Base-by-base conservation (phyloP, 23 tunicate genomes). In the Oikopleura vanhoeffeni region DNA sequence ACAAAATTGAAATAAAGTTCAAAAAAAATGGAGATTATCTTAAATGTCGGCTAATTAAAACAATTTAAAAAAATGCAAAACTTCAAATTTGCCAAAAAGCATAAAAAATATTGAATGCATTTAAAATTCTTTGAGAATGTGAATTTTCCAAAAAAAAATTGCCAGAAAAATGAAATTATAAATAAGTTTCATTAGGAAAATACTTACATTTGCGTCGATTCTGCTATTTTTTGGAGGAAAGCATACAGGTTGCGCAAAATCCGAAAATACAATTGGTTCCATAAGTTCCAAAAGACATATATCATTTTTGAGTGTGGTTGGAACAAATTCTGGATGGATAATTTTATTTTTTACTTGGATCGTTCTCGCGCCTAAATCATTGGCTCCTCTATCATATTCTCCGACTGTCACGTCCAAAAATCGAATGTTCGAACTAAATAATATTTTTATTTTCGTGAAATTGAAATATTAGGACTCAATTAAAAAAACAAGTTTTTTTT, bases 391-490 rank as follows among this genome's bases (percentile, higher is more conserved):
- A 71, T 71, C 79, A 71, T 13, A 71, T 71, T 71, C 79, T 2
- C 79, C 35, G 79, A 71, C 79, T 18, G 79, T 71, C 38, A 71
- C 79, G 2, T 71, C 34, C 79, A 71, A 71, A 30, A 71, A 71
- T 71, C 79, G 79, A 71, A 13, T 71, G 32, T 71, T 30, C 32
- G 79, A 71, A 13, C 64, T 49, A 24, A 8, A 49, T 8, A 49
- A 49, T 49, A 49, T n/a, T n/a, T n/a, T n/a, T n/a, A n/a, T n/a
- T n/a, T n/a, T n/a, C n/a, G n/a, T n/a, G n/a, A n/a, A n/a, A n/a
- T n/a, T n/a, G n/a, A n/a, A n/a, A n/a, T n/a, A n/a, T n/a, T n/a
- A n/a, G n/a, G n/a, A n/a, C n/a, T n/a, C n/a, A n/a, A n/a, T n/a
- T n/a, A n/a, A n/a, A n/a, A n/a, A n/a, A n/a, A n/a, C n/a, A n/a